Evolutionary conservation across 2,113 vertebrate genomes (phyloP).

Genomic region (Chloebia gouldiae): DNA sequence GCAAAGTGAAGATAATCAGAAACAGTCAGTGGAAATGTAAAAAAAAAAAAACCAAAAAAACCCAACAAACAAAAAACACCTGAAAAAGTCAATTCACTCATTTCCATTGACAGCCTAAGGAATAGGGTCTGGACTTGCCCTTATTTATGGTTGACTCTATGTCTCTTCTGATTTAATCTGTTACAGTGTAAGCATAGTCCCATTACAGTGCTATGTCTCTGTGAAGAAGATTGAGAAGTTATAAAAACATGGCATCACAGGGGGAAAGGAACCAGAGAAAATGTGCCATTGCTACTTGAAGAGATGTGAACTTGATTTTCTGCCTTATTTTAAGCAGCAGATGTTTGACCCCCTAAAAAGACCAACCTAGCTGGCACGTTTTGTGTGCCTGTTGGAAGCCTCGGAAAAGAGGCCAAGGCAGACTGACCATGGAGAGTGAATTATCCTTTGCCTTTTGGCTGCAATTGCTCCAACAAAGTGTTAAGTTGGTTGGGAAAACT

Average conservation of each 20-base stretch:
- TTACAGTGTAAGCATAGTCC: neutral
- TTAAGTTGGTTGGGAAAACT: neutral
- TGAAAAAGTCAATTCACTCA: neutral
- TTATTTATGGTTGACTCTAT: neutral
- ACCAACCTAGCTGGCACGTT: neutral
- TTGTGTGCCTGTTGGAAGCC: neutral
- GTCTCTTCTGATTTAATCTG: neutral
- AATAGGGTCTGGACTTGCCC: neutral
- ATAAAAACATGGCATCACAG: neutral
- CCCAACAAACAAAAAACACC: fast-evolving
- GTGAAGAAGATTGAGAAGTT: neutral
- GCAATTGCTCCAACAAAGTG: neutral
- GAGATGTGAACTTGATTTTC: neutral
- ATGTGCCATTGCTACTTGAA: neutral
- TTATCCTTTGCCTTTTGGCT: neutral
- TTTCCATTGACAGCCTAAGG: neutral
- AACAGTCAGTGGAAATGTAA: fast-evolving
- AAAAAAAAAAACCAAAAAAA: neutral
- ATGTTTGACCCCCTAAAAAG: neutral
- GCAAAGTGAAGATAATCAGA: neutral
- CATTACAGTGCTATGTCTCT: neutral
- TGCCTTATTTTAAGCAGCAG: neutral
- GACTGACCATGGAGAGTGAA: neutral
- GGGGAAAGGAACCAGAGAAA: neutral
- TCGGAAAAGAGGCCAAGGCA: neutral